Evolutionary conservation across 1,140 invertebrate species (phyloP).

Genomic region (Oedothorax gibbosus): DNA sequence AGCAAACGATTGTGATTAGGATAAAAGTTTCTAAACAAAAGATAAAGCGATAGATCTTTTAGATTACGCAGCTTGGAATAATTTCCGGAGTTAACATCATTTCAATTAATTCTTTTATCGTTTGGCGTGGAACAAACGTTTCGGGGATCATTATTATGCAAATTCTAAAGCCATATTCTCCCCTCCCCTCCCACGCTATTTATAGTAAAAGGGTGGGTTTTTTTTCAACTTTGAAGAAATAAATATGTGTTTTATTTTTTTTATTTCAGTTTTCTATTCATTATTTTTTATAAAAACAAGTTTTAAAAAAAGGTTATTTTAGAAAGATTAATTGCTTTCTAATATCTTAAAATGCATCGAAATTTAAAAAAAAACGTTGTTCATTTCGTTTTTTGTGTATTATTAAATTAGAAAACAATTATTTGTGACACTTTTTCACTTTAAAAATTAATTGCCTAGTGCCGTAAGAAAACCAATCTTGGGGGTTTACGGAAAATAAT

Average conservation of each 20-base stretch:
- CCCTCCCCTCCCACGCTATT: neutral
- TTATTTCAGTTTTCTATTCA: neutral
- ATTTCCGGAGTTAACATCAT: neutral
- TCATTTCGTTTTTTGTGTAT: too few species aligned
- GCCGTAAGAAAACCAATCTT: too few species aligned
- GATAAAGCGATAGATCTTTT: neutral
- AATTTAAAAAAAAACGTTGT: too few species aligned
- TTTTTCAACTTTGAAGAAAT: neutral
- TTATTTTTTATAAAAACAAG: too few species aligned
- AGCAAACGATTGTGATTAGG: neutral
- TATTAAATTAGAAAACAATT: too few species aligned
- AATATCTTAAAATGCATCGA: too few species aligned
- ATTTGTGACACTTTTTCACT: too few species aligned
- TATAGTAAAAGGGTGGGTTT: neutral
- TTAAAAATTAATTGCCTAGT: too few species aligned
- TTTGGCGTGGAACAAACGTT: neutral
- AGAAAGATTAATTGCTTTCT: too few species aligned
- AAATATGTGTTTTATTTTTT: neutral
- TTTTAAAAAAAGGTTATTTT: too few species aligned
- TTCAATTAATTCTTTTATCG: slow-evolving; percentile 18
- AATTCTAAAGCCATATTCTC: neutral
- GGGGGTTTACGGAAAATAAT: too few species aligned
- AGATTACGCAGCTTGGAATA: neutral
- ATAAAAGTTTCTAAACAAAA: neutral
- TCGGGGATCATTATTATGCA: slow-evolving; percentile 2